Conservation (phyloP, 2,888 invertebrate species). For the Plutella xylostella region DNA sequence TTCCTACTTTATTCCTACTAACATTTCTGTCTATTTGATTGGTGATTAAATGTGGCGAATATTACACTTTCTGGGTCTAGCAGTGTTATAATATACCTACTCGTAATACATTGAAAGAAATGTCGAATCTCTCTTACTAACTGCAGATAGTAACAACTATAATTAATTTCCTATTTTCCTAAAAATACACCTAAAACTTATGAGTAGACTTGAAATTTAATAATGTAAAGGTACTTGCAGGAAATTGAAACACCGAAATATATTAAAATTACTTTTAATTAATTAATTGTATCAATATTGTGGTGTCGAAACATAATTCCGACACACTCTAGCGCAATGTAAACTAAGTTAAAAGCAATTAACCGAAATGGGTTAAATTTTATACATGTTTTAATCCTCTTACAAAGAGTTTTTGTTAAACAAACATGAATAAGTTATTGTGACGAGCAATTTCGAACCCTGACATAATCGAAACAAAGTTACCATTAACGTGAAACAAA, state of each 20-base stretch:
- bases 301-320: constrained; percentile 10
- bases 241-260: neutral
- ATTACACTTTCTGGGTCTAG: no score
- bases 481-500: neutral
- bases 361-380: constrained; percentile 30
- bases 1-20: no score
- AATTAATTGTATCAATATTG: constrained; percentile 23
- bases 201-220: no score
- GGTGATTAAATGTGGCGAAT: no score
- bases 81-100: no score
- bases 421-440: neutral
- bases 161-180: no score
- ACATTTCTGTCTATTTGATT: no score
- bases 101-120: no score
- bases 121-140: no score
- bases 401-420: neutral
- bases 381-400: constrained; percentile 21
- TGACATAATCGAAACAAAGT: neutral
- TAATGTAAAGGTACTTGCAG: neutral
- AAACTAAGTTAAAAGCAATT: constrained; percentile 46
- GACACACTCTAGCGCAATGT: constrained; percentile 37
- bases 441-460: no score
- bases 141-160: no score
- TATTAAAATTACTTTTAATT: constrained; percentile 11
- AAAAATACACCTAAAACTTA: no score